These are phyloP conservation scores for Syndactyla subalaris DNA, from an alignment of 2,797 vertebrate genomes.

Conservation along the genomic window DNA sequence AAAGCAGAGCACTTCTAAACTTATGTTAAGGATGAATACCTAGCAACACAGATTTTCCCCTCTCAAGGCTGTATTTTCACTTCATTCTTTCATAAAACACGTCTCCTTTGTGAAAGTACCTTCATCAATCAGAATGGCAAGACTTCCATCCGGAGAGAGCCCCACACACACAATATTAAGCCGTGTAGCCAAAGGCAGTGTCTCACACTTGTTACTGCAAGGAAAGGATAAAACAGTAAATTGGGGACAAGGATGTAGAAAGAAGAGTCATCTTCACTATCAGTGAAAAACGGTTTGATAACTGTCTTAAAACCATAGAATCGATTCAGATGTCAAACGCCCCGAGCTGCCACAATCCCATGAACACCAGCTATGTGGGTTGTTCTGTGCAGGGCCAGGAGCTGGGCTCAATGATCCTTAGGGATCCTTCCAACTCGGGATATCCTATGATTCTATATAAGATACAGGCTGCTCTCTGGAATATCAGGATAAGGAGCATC, in stretches of 20 bases:
- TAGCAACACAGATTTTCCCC: background rate
- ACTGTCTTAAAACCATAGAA: rapidly evolving
- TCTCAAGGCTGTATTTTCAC: background rate
- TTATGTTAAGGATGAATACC: background rate
- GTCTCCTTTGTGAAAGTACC: slow-evolving; percentile 69
- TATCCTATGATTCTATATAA: rapidly evolving
- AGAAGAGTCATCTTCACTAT: rapidly evolving
- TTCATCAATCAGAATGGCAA: slow-evolving; percentile 93
- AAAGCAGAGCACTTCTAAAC: background rate
- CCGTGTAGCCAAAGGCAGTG: slow-evolving; percentile 84
- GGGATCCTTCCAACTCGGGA: background rate
- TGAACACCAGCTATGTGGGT: rapidly evolving
- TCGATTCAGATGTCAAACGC: background rate
- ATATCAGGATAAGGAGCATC: rapidly evolving
- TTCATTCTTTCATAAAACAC: background rate
- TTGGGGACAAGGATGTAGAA: rapidly evolving
- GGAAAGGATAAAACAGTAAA: background rate
- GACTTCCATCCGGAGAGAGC: slow-evolving; percentile 88
- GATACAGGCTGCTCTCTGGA: background rate
- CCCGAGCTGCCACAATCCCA: background rate
- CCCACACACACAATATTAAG: slow-evolving; percentile 92
- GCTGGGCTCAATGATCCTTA: rapidly evolving
- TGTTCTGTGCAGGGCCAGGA: background rate
- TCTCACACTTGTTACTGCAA: slow-evolving; percentile 91
- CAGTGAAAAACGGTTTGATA: rapidly evolving